Evolutionary conservation across 2,888 invertebrate species (phyloP).

Genomic region (Nemotelus pantherinus): DNA sequence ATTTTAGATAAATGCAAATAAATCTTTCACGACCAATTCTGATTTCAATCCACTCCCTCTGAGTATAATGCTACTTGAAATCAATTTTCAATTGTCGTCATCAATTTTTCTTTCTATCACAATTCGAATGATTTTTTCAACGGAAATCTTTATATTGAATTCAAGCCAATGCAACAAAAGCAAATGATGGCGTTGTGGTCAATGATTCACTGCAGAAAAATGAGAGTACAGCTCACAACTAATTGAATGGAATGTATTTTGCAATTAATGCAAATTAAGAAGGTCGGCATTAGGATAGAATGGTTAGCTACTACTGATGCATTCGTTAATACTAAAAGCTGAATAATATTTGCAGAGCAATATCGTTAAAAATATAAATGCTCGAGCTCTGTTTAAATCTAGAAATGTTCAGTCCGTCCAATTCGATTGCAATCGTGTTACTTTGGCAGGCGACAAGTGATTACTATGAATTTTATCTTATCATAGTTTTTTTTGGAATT

Average conservation of each 20-base stretch:
- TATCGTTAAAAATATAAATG: no score
- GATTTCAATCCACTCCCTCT: no score
- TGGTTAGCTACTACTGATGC: not conserved
- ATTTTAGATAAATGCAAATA: no score
- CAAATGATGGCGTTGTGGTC: not conserved
- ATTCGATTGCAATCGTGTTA: no score
- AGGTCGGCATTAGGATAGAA: slow-evolving; percentile 2
- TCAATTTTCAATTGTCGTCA: not conserved
- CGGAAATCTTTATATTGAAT: slow-evolving; percentile 35
- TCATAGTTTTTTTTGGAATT: no score
- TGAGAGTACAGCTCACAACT: not conserved
- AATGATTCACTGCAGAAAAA: slow-evolving; percentile 32
- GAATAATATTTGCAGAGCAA: no score
- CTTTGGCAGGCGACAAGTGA: no score
- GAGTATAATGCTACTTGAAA: no score
- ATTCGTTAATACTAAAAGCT: not conserved
- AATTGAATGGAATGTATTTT: slow-evolving; percentile 33
- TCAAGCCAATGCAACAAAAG: not conserved
- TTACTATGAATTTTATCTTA: no score
- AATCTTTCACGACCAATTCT: no score
- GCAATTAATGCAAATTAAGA: slow-evolving; percentile 32
- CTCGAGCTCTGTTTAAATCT: no score
- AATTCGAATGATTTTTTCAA: not conserved
- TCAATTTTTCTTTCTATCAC: slow-evolving; percentile 7
- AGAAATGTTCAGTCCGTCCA: no score